phyloP scores from a whole-genome alignment of 2,113 vertebrate genomes.

The Agapornis roseicollis region DNA sequence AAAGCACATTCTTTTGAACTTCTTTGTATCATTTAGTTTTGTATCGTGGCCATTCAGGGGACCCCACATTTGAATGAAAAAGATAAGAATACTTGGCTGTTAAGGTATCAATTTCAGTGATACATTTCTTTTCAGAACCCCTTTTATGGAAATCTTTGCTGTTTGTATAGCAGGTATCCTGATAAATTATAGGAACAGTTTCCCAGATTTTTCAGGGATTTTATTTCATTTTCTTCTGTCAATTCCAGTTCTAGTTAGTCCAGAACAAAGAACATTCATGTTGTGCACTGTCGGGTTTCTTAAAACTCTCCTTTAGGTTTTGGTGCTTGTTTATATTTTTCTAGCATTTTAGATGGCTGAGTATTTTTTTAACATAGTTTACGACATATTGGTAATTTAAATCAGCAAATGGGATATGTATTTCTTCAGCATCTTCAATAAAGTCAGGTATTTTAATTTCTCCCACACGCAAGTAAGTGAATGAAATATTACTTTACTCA shows the following conservation, averaged over 20 bases:
- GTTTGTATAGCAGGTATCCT: not conserved
- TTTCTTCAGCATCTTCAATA: conserved; percentile 61
- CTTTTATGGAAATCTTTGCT: not conserved
- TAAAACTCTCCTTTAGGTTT: not conserved
- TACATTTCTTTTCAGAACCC: not conserved
- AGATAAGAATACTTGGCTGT: not conserved
- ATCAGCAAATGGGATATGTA: not conserved
- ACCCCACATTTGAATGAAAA: not conserved
- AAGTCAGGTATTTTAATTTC: conserved; percentile 59
- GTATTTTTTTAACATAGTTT: not conserved
- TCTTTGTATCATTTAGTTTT: not conserved
- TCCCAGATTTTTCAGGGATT: not conserved
- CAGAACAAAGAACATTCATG: not conserved
- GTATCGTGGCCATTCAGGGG: not conserved
- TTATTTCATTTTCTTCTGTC: not conserved
- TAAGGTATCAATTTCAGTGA: not conserved
- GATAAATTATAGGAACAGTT: not conserved
- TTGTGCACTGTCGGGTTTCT: not conserved
- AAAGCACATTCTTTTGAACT: not conserved
- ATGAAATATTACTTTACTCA: conserved; percentile 66
- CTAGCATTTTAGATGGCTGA: not conserved
- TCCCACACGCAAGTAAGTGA: conserved; percentile 51
- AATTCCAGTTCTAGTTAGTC: not conserved
- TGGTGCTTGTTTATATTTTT: not conserved
- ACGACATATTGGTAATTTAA: conserved; percentile 20